These are phyloP conservation scores for Sebastes trivittatus DNA, from an alignment of 2,797 vertebrate genomes.

Conservation along the genomic window DNA sequence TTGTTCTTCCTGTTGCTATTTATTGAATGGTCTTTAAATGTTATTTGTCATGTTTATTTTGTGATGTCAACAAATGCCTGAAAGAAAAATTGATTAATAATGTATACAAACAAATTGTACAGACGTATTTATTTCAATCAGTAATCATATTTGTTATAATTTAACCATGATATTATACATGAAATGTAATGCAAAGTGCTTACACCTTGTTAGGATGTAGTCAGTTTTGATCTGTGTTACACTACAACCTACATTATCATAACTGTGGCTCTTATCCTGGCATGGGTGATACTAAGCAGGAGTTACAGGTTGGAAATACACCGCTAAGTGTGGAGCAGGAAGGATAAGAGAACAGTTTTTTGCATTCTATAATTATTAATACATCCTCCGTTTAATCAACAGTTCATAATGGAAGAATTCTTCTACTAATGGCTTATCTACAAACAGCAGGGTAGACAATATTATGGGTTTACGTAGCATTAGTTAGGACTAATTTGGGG, in stretches of 20 bases:
- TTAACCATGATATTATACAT: constrained; percentile 31
- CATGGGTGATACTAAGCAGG: background rate
- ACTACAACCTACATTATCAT: constrained; percentile 25
- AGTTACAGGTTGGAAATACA: constrained; percentile 43
- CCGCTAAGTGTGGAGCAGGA: constrained; percentile 18
- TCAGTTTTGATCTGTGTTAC: background rate
- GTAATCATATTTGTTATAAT: constrained; percentile 43
- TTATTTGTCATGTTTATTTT: constrained; percentile 13
- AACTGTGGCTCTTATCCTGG: constrained; percentile 10
- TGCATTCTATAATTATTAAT: constrained; percentile 8
- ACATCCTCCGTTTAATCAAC: constrained; percentile 21
- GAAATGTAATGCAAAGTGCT: constrained; percentile 11
- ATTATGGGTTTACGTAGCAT: constrained; percentile 17
- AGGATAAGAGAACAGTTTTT: background rate
- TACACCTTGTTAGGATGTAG: constrained; percentile 2
- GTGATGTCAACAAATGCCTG: background rate
- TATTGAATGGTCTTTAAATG: constrained; percentile 28
- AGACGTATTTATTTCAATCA: constrained; percentile 65
- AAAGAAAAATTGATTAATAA: constrained; percentile 27
- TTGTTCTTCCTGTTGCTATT: constrained; percentile 21
- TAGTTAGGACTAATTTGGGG: constrained; percentile 26
- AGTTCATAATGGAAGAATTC: constrained; percentile 23
- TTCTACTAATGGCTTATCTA: constrained; percentile 54
- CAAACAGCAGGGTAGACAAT: constrained; percentile 67
- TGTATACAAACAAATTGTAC: constrained; percentile 23